Base-by-base conservation (phyloP, 2,113 vertebrate species). In the Forbesichthys papilliferus region DNA sequence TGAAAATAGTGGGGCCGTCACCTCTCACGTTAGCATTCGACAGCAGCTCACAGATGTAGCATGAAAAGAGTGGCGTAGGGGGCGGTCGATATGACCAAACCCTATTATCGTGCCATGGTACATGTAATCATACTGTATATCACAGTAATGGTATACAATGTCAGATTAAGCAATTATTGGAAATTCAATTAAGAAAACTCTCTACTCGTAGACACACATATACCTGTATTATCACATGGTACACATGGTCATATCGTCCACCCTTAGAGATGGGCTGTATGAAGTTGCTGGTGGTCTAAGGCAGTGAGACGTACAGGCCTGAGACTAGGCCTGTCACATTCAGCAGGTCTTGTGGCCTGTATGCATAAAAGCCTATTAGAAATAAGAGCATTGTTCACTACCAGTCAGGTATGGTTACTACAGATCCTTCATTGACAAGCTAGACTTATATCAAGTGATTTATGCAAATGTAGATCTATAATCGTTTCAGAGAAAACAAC, bases 321-420 rank as follows among this genome's bases (percentile, higher is more conserved):
- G 12, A 67, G 58, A 13, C 1, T 8, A 46, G 66, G 59, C 75
- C 61, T 34, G 54, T 70, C 77, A 88, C 82, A 88, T 86, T 88
- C 86, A 79, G 70, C 73, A 61, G 73, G 53, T 49, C 47, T 52
- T 11, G 27, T 52, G 58, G 9, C 12, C 9, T 60, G 33, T 42
- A 42, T 46, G 34, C 58, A 60, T 42, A 46, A 46, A 27, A 42
- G 36, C 58, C 58, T 46, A 14, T 20, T 27, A 42, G 33, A 60
- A 42, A 46, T 3, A 60, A 34, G 11, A 60, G 11, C 3, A 13
- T 10, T 42, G 12, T n/a, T 36, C 3, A 59, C n/a, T 4, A 42
- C 9, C 13, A 9, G 13, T 60, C 58, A 36, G 57, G 57, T 59
- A 11, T 4, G 33, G 13, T 46, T 12, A 46, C 33, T 16, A 14